Base-by-base conservation (phyloP, 2,888 invertebrate species). In the Rhodophaea formosa region DNA sequence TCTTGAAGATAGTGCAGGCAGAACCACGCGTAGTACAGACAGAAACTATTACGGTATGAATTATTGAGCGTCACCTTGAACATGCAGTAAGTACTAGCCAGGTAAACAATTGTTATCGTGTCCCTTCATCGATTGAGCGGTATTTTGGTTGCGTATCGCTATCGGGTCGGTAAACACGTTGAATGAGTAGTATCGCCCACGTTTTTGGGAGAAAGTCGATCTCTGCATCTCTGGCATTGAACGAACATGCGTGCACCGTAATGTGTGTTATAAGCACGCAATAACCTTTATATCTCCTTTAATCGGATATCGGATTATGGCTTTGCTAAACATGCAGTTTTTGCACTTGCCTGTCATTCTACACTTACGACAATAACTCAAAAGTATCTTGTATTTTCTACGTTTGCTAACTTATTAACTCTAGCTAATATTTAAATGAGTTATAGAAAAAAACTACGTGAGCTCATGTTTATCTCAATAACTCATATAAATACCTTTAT, bases 21-120 rank as follows among this genome's bases (percentile, higher is more conserved):
- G 39, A 16, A 42, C 29, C 35, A 17, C 15, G 39, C 47, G 23
- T 55, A 17, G 47, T 43, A 16, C 14, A 44, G 29, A 30, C 12
- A 49, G 32, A 51, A 51, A 35, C 16, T 39, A 51, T 35, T 55
- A 32, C 39, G 10, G 32, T 42, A 56, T 58, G 52, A 59, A 57
- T 57, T 47, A 52, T 72, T 65, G 62, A 74, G 71, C 72, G 78
- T 82, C 77, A 81, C 88, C 86, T 88, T 88, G 87, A 84, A 79
- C 74, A 72, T 74, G 64, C 66, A 66, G 76, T 81, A 82, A 82
- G 60, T 56, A 47, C 51, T 77, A 84, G 79, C 64, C 84, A 84
- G 84, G 88, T 89, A 88, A 88, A 88, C 86, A 89, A 71, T 80
- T 76, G 79, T 84, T 88, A 88, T 87, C 87, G 69, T 66, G 64